phyloP scores from a whole-genome alignment of 2,888 invertebrate species.

The Eremobia ochroleuca region DNA sequence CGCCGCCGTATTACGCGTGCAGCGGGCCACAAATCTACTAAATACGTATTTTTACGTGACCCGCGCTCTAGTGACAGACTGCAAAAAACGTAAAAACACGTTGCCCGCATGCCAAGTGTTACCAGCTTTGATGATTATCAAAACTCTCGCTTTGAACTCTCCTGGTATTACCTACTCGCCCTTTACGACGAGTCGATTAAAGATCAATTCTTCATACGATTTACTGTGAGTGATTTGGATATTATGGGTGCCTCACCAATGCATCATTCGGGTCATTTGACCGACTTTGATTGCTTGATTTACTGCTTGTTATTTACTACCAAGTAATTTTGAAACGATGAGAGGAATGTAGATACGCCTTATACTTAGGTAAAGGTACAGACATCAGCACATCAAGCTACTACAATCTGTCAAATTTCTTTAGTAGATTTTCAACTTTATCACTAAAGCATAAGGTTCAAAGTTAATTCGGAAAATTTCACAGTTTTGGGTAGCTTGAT shows the following conservation, averaged over 20 bases:
- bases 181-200: not conserved
- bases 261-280: slow-evolving; percentile 20
- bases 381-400: too few species aligned
- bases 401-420: too few species aligned
- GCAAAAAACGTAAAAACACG: too few species aligned
- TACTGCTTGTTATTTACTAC: slow-evolving; percentile 34
- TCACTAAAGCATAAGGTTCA: too few species aligned
- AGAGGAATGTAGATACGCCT: slow-evolving; percentile 38
- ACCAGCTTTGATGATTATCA: not conserved
- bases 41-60: too few species aligned
- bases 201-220: slow-evolving; percentile 12
- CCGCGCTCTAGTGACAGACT: too few species aligned
- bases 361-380: not conserved
- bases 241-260: slow-evolving; percentile 7
- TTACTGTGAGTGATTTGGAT: slow-evolving; percentile 22
- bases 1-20: too few species aligned
- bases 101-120: too few species aligned
- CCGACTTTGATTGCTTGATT: slow-evolving; percentile 47
- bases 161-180: not conserved
- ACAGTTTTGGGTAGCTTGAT: too few species aligned
- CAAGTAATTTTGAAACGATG: slow-evolving; percentile 36
- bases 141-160: not conserved
- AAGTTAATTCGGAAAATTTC: too few species aligned
- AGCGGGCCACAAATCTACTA: too few species aligned
- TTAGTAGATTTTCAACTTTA: too few species aligned